Base-by-base conservation (phyloP, 1,140 invertebrate species). In the Ruditapes philippinarum region DNA sequence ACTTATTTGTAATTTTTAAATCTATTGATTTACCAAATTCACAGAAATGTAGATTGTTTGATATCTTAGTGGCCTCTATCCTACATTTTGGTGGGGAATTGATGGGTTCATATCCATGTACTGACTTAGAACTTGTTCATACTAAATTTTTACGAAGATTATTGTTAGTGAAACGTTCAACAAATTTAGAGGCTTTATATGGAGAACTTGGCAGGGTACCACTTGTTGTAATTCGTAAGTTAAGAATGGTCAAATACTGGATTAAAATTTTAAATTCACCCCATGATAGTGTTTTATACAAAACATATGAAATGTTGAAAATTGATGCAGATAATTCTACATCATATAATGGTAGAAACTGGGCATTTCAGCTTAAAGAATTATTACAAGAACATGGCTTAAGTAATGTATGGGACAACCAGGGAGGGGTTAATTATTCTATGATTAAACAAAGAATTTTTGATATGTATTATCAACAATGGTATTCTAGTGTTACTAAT, bases 31-130 rank as follows among this genome's bases (percentile, higher is more conserved):
- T 68, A 68, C 19, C 5, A 4, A 68, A 17, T 25, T 17, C 28
- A 17, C 28, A 68, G 31, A 68, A 68, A 11, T 68, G 65, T 68
- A 68, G 2, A 68, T 36, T 68, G 65, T 68, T 68, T 68, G 65
- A 68, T 28, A 68, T 19, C 7, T 11, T 68, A 68, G 65, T 68
- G 28, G 65, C 19, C 4, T 68, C 65, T 28, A 68, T 33, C 19
- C 36, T 68, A 68, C 0, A 68, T 31, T 68, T 33, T 17, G 28
- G 28, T 33, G 65, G 19, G 3, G 65, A 68, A 68, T 25, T 36
- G 31, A 25, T 28, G 65, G 65, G 65, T 28, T n/a, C 17, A 17
- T 28, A 68, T 25, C 19, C 22, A 31, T 19, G 19, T 25, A 68
- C 22, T 19, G 28, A 68, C 36, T 25, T 68, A 17, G 65, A 68